phyloP scores from a whole-genome alignment of 2,888 invertebrate genomes.

The Morpho helenor region DNA sequence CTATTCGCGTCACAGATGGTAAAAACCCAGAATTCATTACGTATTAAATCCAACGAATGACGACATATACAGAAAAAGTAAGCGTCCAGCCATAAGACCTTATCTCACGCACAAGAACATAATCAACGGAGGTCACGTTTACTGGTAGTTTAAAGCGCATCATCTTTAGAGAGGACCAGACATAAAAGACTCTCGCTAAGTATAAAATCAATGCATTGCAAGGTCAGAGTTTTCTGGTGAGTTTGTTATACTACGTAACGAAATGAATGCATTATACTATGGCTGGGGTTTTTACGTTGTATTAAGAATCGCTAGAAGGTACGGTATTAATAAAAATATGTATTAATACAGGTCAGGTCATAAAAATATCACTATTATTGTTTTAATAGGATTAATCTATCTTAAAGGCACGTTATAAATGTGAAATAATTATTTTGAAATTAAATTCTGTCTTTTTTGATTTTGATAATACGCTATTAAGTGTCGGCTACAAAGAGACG shows the following conservation, averaged over 20 bases:
- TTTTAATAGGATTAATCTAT: not conserved
- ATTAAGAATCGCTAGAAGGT: slow-evolving; percentile 3
- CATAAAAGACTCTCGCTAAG: not conserved
- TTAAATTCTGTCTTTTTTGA: no score
- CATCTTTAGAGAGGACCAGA: not conserved
- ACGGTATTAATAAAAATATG: not conserved
- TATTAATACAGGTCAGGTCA: slow-evolving; percentile 7
- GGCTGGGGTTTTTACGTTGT: slow-evolving; percentile 10
- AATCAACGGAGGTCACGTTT: not conserved
- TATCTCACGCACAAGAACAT: not conserved
- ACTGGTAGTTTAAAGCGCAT: not conserved
- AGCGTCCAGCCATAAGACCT: not conserved
- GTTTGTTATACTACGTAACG: not conserved
- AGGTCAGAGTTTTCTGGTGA: slow-evolving; percentile 1
- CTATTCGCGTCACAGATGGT: not conserved
- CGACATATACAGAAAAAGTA: not conserved
- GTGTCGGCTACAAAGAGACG: no score
- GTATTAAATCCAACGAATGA: slow-evolving; percentile 4
- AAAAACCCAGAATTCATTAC: not conserved
- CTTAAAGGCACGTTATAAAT: no score
- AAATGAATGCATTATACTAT: slow-evolving; percentile 2
- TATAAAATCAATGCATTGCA: not conserved
- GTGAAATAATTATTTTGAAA: no score
- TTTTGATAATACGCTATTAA: no score
- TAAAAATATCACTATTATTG: not conserved